Evolutionary conservation across 64 coral and sea anemone species (phyloP), one percentile per base, ranked within the genome.

Genomic region (Montipora sp.): DNA sequence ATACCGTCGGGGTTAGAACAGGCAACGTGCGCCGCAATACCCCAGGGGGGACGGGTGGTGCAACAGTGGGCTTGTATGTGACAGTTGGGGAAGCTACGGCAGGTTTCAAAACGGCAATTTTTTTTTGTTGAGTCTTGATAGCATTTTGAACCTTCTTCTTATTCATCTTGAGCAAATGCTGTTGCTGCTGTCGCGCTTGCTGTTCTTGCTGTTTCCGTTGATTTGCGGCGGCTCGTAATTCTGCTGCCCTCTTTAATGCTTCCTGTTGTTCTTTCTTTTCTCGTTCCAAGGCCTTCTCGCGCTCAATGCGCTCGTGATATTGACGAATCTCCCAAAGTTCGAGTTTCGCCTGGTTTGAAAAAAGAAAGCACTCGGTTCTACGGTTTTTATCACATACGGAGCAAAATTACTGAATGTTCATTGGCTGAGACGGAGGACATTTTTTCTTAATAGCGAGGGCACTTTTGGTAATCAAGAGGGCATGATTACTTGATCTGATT

Each of bases 271-370:
- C 49, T 53, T 84, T 93, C 92, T 99, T 99, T 68, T 99, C 98
- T 91, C 95, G 92, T 77, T 92, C 89, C 61, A 99, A 55, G 24
- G 98, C 94, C 72, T 77, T 87, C 73, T 99, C 98, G 47, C 98
- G 88, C 69, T 99, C 98, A 44, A 94, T 90, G 5, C 95, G 95
- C 77, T 99, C 98, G 77, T 96, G 87, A 77, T 96, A 99, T 72
- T 99, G 98, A 47, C 98, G 98, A 27, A 99, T 91, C 92, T 99
- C 98, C 98, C 98, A 99, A 19, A 99, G 91, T 73, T 99, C 98
- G 1, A 99, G 80, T 66, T 99, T 96, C 84, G 93, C 94, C 98
- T 99, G 21, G 46, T 36, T 48, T 47, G 1, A 13, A 68, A 9
- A 65, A 19, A 18, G 78, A 24, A 14, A 11, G 9, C 60, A 15